These are phyloP conservation scores for Dicrostonyx torquatus DNA, from an alignment of 2,797 vertebrate genomes.

Conservation along the genomic window DNA sequence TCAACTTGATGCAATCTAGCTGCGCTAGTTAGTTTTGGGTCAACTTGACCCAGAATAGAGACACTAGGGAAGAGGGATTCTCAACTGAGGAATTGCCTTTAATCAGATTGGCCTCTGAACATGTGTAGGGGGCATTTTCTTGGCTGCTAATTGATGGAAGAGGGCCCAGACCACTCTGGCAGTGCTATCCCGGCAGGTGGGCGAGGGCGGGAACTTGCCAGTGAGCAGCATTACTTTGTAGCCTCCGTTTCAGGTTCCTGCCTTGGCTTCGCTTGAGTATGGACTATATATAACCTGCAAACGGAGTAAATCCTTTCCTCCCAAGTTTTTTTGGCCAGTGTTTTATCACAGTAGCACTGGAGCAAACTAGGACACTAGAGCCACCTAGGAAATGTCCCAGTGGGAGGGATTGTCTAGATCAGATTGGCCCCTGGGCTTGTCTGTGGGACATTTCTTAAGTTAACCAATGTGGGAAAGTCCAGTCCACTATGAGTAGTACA, in stretches of 20 bases:
- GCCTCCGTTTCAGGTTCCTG: background rate
- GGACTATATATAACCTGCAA: background rate
- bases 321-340: background rate
- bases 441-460: background rate
- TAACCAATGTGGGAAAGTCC: background rate
- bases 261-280: background rate
- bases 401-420: too few species aligned
- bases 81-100: background rate
- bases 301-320: background rate
- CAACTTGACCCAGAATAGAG: background rate
- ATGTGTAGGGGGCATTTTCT: background rate
- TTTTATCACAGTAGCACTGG: background rate
- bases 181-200: background rate
- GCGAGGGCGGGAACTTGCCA: too few species aligned
- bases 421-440: background rate
- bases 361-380: background rate
- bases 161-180: background rate
- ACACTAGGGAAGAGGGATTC: background rate
- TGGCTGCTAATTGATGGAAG: background rate
- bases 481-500: background rate
- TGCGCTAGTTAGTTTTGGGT: background rate
- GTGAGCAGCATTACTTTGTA: background rate
- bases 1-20: background rate
- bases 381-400: background rate
- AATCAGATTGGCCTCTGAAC: background rate